Evolutionary conservation across 2,113 vertebrate species (phyloP).

Genomic region (Malurus alboscapulatus): DNA sequence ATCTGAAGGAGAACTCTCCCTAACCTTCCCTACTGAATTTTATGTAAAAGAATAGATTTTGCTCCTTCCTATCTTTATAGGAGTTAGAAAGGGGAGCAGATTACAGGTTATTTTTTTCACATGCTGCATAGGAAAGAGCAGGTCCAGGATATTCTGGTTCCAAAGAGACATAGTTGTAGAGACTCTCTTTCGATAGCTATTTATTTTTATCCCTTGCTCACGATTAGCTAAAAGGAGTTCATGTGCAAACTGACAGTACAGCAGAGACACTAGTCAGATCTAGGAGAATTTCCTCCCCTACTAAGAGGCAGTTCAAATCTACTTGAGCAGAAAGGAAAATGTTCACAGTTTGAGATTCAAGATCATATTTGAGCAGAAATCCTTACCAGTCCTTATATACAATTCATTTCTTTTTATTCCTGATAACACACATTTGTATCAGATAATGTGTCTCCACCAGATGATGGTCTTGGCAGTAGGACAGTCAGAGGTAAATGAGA

Average conservation of each 20-base stretch:
- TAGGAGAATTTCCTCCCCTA: background rate
- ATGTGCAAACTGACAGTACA: background rate
- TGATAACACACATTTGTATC: background rate
- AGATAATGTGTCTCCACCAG: background rate
- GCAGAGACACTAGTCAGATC: background rate
- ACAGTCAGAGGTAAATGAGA: background rate
- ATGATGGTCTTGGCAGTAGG: background rate
- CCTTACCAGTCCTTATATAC: background rate
- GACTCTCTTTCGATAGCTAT: background rate
- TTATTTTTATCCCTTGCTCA: constrained; percentile 30
- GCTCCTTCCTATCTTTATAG: background rate
- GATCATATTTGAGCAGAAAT: background rate
- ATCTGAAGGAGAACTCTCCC: background rate
- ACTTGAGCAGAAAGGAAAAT: background rate
- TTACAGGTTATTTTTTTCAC: background rate
- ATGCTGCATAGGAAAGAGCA: background rate
- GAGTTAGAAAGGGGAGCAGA: background rate
- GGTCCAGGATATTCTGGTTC: background rate
- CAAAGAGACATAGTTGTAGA: background rate
- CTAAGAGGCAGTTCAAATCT: background rate
- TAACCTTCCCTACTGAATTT: background rate
- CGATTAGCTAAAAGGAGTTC: background rate
- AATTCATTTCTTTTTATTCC: background rate
- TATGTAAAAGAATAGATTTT: background rate
- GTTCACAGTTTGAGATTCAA: background rate